Percentiles rank a stretch among this genome's conserved stretches.
Conservation (phyloP, 2,888 invertebrate species). For the Leucophora obtusa region DNA sequence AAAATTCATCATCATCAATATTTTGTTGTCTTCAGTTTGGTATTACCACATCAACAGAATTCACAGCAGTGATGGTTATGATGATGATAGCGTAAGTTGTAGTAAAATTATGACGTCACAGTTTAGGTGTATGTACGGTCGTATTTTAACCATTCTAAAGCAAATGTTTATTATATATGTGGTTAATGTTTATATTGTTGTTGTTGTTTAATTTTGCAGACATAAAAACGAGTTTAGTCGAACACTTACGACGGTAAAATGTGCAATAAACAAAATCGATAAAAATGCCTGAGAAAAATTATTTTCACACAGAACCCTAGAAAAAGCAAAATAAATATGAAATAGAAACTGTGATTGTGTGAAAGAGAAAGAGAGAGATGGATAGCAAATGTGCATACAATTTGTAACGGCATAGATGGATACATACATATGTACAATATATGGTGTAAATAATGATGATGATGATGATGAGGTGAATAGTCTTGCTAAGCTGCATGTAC, state of each 20-base stretch:
- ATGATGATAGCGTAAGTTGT: constrained; percentile 7
- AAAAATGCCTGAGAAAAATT: constrained; percentile 22
- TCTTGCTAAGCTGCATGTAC: neutral
- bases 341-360: neutral
- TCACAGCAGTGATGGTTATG: constrained; percentile 13
- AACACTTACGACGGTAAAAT: constrained; percentile 44
- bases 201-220: constrained; percentile 35
- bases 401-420: neutral
- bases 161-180: neutral
- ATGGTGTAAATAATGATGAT: neutral
- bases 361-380: neutral
- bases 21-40: neutral
- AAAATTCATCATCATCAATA: constrained; percentile 6
- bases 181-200: neutral
- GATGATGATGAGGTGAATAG: constrained; percentile 12
- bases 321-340: neutral
- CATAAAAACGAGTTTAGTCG: constrained; percentile 57
- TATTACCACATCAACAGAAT: neutral
- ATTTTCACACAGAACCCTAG: neutral
- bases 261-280: constrained; percentile 42
- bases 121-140: neutral
- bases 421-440: no score
- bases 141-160: constrained; percentile 22
- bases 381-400: neutral
- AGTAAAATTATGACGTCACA: constrained; percentile 58